phyloP scores from a whole-genome alignment of 2,113 vertebrate genomes.

The Typhlomys cinereus region DNA sequence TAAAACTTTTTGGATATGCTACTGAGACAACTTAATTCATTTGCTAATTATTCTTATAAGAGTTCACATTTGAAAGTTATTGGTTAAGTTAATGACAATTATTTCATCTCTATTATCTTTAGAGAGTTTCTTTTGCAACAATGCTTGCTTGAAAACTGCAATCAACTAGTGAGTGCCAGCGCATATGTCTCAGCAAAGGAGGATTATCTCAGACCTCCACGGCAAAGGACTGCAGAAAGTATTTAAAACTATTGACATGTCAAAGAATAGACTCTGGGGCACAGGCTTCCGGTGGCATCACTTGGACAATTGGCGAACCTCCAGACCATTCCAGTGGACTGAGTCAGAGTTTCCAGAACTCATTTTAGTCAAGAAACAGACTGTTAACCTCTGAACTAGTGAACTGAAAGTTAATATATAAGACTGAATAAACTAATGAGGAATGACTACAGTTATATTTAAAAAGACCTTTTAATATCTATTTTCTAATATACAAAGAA shows the following conservation, averaged over 20 bases:
- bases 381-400: constrained; percentile 30
- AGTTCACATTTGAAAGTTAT: constrained; percentile 49
- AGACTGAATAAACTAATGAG: constrained; percentile 20
- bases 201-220: neutral
- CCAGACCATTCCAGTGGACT: constrained; percentile 52
- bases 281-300: neutral
- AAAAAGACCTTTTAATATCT: constrained; percentile 29
- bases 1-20: neutral
- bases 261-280: constrained; percentile 52
- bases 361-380: constrained; percentile 44
- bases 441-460: neutral
- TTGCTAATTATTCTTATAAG: constrained; percentile 26
- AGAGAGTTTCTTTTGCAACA: neutral
- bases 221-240: constrained; percentile 8
- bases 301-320: constrained; percentile 50
- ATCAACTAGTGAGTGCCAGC: constrained; percentile 5
- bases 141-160: neutral
- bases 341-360: constrained; percentile 65
- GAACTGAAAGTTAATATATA: constrained; percentile 56
- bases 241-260: constrained; percentile 55
- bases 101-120: constrained; percentile 21
- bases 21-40: constrained; percentile 17
- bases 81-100: constrained; percentile 36
- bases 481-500: constrained; percentile 4
- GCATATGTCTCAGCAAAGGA: constrained; percentile 31